Conservation (phyloP, 2,113 vertebrate species). For the Bos taurus region ARS-UCD2.0 NC_037335.1:77692501-77693000, state of each 20-base stretch:
- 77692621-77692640: not conserved
- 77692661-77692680: not conserved
- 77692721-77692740: not conserved
- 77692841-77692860: not conserved
- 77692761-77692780: not conserved
- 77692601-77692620: not conserved
- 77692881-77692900: not conserved
- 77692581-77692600: not conserved
- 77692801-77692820: not conserved
- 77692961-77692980: not conserved
- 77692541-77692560: not conserved
- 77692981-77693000: not conserved
- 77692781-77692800: not conserved
- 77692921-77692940: not conserved
- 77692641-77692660: not conserved
- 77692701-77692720: not conserved
- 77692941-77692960: not conserved
- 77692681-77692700: not conserved
- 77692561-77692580: not conserved
- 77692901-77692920: not conserved
- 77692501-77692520: not conserved
- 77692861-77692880: not conserved
- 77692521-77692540: conserved; percentile 16
- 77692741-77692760: not conserved
- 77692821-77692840: not conserved